Conservation (phyloP, 2,797 vertebrate genomes). For the Crocodylus rhombifer region DNA sequence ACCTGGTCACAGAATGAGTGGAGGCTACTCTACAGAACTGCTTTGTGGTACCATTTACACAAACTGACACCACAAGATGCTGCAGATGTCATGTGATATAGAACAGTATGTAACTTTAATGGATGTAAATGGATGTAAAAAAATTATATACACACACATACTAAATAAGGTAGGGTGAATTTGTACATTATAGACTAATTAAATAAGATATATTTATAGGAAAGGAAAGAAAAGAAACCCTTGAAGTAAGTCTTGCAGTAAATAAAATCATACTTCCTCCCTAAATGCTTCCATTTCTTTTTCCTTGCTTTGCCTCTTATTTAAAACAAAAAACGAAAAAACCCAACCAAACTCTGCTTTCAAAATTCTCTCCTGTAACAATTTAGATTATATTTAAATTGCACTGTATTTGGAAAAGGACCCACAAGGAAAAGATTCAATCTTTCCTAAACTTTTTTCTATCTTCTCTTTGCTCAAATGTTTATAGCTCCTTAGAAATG, state of each 20-base stretch:
- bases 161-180: too few relatives aligned
- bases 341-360: too few relatives aligned
- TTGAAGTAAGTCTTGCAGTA: too few relatives aligned
- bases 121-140: not conserved
- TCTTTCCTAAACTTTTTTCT: not conserved
- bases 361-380: too few relatives aligned
- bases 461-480: not conserved
- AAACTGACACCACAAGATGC: fast-evolving
- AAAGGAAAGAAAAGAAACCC: too few relatives aligned
- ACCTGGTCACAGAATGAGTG: fast-evolving
- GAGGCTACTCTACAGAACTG: not conserved
- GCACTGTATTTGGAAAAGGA: not conserved
- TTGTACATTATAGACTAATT: too few relatives aligned
- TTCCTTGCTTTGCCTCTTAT: too few relatives aligned
- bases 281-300: too few relatives aligned
- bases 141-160: too few relatives aligned
- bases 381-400: not conserved
- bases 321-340: too few relatives aligned
- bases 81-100: not conserved
- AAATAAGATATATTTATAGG: too few relatives aligned
- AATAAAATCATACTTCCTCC: too few relatives aligned
- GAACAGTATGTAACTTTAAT: not conserved
- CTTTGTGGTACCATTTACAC: not conserved
- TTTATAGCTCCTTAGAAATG: not conserved
- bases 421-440: not conserved